Base-by-base conservation (phyloP, 2,888 invertebrate species). In the Catocala nupta region DNA sequence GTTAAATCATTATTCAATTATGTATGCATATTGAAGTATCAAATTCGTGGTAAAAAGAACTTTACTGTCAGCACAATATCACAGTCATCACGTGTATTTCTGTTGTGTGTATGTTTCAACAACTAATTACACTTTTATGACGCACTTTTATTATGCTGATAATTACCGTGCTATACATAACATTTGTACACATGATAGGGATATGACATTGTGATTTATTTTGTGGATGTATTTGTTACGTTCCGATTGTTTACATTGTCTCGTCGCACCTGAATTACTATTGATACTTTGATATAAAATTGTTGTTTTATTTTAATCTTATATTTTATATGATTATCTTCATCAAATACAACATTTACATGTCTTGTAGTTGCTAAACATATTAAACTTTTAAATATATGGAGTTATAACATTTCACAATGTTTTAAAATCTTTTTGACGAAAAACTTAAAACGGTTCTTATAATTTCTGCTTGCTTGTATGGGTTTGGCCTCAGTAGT, bases 131-230 rank as follows among this genome's bases (percentile, higher is more conserved):
- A 54, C 44, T 6, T 58, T 44, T 47, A 48, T 60, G 55, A 59
- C 42, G 55, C 43, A 56, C 44, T 60, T 56, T 65, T 42, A 54
- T 34, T 51, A n/a, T 48, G 7, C 10, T 47, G 12, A 39, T 48
- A 61, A 61, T 56, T 25, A 60, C 51, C 52, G 36, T 53, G 48
- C 25, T 49, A 25, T 56, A 13, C 45, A 59, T 43, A 55, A 49
- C 49, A 57, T 63, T 53, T 63, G 44, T 56, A 49, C 33, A 49
- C 36, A 54, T 57, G 25, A 39, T 48, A 39, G 9, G 9, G 4
- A 25, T 44, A 13, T 54, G 12, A 34, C 9, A 56, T 54, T 50
- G 25, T 49, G 43, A 1, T 56, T 12, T 50, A 33, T 50, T 50
- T 50, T 33, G 49, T 50, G 34, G 12, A 1, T 34, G 49, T 34